These are phyloP conservation scores for Pemphredon lugubris DNA, from an alignment of 2,888 invertebrate genomes.

Conservation along the genomic window DNA sequence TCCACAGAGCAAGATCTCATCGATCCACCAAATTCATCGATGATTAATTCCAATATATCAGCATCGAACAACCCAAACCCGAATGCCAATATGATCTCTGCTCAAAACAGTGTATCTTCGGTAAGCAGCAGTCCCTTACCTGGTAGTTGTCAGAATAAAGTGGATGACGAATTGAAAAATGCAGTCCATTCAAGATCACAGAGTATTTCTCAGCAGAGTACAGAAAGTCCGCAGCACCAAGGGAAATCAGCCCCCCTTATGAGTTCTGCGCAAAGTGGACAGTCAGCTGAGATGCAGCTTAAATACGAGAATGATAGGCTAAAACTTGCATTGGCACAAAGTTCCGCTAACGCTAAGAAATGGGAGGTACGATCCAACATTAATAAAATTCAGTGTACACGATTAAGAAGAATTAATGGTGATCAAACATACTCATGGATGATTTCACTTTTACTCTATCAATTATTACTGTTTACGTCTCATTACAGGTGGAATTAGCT, in stretches of 20 bases:
- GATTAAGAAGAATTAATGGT: no score
- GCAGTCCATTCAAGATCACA: conserved; percentile 78
- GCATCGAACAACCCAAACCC: conserved; percentile 79
- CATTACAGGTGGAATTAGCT: conserved; percentile 89
- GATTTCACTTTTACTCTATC: neutral
- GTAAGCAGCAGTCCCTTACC: conserved; percentile 79
- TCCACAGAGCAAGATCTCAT: conserved; percentile 81
- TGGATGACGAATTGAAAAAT: conserved; percentile 79
- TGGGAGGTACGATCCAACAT: conserved; percentile 88
- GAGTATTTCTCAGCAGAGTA: conserved; percentile 78
- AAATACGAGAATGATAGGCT: conserved; percentile 98
- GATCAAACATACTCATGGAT: neutral
- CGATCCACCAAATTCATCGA: conserved; percentile 83
- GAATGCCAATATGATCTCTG: conserved; percentile 78
- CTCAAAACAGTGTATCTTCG: conserved; percentile 79
- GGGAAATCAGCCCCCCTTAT: conserved; percentile 74
- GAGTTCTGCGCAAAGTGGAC: conserved; percentile 73
- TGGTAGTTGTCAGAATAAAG: conserved; percentile 74
- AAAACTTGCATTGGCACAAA: conserved; percentile 96
- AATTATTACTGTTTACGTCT: conserved; percentile 11
- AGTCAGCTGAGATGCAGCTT: conserved; percentile 90
- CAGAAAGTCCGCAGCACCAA: conserved; percentile 87
- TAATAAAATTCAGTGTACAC: no score
- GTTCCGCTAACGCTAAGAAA: conserved; percentile 98
- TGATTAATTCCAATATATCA: conserved; percentile 80